These are phyloP conservation scores for Eubucco bourcierii DNA, from an alignment of 2,113 vertebrate species.

Conservation along the genomic window DNA sequence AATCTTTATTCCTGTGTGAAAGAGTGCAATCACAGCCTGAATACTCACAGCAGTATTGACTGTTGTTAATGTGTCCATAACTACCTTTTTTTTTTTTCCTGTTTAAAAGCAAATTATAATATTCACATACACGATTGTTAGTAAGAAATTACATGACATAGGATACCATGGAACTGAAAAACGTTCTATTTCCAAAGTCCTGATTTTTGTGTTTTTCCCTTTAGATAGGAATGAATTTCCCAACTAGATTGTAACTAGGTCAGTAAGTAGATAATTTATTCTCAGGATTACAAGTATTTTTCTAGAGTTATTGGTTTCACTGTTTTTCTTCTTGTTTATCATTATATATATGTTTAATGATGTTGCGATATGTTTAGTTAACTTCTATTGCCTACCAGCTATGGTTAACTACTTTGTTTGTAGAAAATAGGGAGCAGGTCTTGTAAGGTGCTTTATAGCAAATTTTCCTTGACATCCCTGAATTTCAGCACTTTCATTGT, in stretches of 20 bases:
- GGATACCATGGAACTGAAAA: background rate
- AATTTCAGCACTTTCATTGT: background rate
- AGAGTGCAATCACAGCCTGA: background rate
- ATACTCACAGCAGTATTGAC: background rate
- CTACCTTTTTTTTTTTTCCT: background rate
- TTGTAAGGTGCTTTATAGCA: background rate
- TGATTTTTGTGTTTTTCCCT: background rate
- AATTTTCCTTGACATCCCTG: background rate
- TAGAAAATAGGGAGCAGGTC: background rate
- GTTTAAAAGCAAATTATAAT: background rate
- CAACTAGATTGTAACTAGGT: constrained; percentile 1
- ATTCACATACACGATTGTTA: background rate
- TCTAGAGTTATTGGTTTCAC: background rate
- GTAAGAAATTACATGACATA: background rate
- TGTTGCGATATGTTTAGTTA: background rate
- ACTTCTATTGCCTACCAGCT: background rate
- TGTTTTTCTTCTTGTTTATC: background rate
- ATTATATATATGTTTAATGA: background rate
- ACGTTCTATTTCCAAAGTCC: background rate
- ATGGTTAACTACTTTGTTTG: background rate
- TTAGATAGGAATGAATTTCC: background rate
- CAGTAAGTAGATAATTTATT: constrained; percentile 12
- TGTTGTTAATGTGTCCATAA: background rate
- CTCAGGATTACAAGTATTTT: background rate
- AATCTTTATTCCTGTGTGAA: background rate